Base-by-base conservation (phyloP, 2,113 vertebrate species). In the Labeo rohita region DNA sequence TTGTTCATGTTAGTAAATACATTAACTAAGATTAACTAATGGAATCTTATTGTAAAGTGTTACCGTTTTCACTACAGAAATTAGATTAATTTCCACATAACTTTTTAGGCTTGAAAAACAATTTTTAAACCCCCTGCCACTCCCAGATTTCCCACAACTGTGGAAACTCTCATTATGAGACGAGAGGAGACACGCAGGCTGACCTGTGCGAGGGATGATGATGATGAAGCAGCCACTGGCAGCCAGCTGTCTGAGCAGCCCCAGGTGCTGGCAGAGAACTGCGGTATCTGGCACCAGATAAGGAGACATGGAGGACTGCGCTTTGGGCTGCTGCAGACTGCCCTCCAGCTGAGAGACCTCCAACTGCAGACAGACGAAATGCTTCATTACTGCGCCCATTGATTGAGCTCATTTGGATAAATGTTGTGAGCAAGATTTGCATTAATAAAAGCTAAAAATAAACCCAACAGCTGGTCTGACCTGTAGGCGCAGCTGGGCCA, bases 301-400 rank as follows among this genome's bases (percentile, higher is more conserved):
- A 0, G 98, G 98, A 47, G 98, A 99, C 98, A 99, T 98, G 81
- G 98, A 97, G 0, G 98, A 98, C 95, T 98, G 97, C 0, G 97
- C 95, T 85, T 97, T 97, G 80, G 98, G 98, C 92, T 99, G 98
- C 93, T 98, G 97, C 28, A 99, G 96, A 90, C 97, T 99, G 61
- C 98, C 98, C 92, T 99, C 98, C 91, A 99, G 93, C 94, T 99
- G 97, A 0, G 98, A 99, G 18, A 99, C 98, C 91, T 99, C 98
- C 80, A 99, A 93, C 98, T 99, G 94, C 88, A 73, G 39, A 45
- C n/a, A 77, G 39, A 66, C n/a, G 18, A 39, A 76, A 47, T 61
- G 15, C 12, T 74, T 39, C n/a, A 86, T 70, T 56, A 73, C 16
- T 18, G 36, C 12, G 34, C 4, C 10, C 50, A 70, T 82, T 52